Base-by-base conservation (phyloP, 2,888 invertebrate genomes). In the Drosophila paranaensis region DNA sequence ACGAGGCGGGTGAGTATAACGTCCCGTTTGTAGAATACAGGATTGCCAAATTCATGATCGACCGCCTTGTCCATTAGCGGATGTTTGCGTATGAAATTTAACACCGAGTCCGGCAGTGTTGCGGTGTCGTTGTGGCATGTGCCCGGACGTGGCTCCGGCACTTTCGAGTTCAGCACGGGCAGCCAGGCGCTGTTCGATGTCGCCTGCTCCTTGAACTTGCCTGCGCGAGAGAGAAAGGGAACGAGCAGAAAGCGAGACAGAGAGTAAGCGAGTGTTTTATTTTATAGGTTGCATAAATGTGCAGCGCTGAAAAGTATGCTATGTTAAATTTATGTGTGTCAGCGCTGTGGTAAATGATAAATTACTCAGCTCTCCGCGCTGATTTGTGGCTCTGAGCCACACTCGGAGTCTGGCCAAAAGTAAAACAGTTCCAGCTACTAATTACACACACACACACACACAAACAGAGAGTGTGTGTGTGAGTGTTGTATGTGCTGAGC, bases 61-160 rank as follows among this genome's bases (percentile, higher is more conserved):
- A 99, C 98, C 6, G 98, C 98, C 50, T 97, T 97, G 93, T 99
- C 98, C 98, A 99, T 98, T 77, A 99, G 94, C 2, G 99, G 98
- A 93, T 99, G 99, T 40, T 97, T 97, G 88, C 98, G 96, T 88
- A 99, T 98, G 93, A 99, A 99, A 93, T 98, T 98, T 78, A 98
- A 94, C 53, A 98, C 98, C 20, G 96, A 96, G 92, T 98, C 98
- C 35, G 98, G 98, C 74, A 98, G 93, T 0, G 96, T 96, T 77
- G 97, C 96, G 0, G 98, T 98, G 91, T 98, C 98, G 90, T 98
- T 97, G 66, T 97, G 97, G 93, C 98, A 98, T 76, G 97, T 97
- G 65, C 98, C 98, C 0, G 98, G 98, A 78, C 98, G 94, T 8
- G 98, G 98, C 87, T 97, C 97, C 3, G 98, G 98, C 42, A 98